Conservation (phyloP, 2,797 vertebrate genomes). For the Chelidonichthys spinosus region DNA sequence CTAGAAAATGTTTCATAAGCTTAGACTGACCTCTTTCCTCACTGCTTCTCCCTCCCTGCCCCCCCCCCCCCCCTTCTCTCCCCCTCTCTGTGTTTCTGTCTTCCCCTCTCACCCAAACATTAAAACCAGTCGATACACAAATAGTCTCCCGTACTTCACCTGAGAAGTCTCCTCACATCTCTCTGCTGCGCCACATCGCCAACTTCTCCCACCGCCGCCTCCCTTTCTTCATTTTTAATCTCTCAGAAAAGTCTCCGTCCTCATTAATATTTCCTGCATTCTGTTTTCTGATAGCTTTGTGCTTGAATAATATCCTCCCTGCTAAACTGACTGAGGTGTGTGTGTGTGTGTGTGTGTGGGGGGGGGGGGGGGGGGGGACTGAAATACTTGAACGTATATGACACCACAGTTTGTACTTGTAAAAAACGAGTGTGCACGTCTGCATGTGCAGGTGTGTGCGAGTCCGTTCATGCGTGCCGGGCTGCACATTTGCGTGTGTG, state of each 20-base stretch:
- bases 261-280: conserved; percentile 70
- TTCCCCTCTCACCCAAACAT: conserved; percentile 50
- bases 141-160: conserved; percentile 29
- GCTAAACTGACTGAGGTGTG: conserved; percentile 33
- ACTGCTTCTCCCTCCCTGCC: conserved; percentile 57
- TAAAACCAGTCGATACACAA: conserved; percentile 43
- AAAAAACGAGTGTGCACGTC: conserved; percentile 18
- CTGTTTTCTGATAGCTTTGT: conserved; percentile 63
- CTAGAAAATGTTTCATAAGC: conserved; percentile 85
- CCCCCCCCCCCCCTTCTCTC: not conserved
- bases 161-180: conserved; percentile 24
- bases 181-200: conserved; percentile 35
- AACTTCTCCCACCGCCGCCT: conserved; percentile 32
- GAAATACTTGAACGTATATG: conserved; percentile 41
- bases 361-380: conserved; percentile 50
- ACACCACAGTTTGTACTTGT: conserved; percentile 25
- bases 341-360: no score
- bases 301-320: conserved; percentile 52
- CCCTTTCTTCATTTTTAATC: conserved; percentile 61
- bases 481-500: conserved; percentile 24
- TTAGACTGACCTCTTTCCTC: conserved; percentile 82
- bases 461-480: conserved; percentile 31
- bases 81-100: conserved; percentile 40
- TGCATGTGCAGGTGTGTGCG: conserved; percentile 41
- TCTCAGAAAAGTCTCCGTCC: conserved; percentile 54